These are phyloP conservation scores for Anguilla pacifica DNA, from an alignment of 2,797 vertebrate species.

Conservation along the genomic window DNA sequence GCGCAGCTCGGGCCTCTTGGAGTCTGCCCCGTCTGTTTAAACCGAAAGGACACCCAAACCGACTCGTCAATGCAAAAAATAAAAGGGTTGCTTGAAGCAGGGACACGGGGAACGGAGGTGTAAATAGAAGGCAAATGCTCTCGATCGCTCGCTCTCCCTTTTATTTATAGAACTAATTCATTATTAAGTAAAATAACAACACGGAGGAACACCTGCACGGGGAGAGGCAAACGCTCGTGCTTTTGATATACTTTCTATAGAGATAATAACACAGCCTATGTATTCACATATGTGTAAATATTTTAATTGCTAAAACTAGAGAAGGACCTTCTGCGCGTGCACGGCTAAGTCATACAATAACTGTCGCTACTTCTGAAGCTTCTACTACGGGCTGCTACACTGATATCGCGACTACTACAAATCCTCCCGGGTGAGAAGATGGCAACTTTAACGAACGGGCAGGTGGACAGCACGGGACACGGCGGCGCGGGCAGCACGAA, in stretches of 20 bases:
- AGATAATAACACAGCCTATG: conserved; percentile 62
- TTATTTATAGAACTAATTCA: conserved; percentile 76
- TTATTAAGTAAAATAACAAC: conserved; percentile 74
- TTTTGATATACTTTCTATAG: conserved; percentile 72
- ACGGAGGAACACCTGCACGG: conserved; percentile 71
- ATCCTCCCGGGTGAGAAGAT: conserved; percentile 81
- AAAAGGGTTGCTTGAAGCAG: conserved; percentile 79
- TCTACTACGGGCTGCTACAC: conserved; percentile 52
- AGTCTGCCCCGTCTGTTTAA: conserved; percentile 92
- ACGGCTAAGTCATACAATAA: conserved; percentile 62
- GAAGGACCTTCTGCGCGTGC: conserved; percentile 61
- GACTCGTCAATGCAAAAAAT: conserved; percentile 92
- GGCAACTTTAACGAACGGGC: conserved; percentile 99
- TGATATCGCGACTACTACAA: conserved; percentile 49
- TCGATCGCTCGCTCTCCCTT: conserved; percentile 64
- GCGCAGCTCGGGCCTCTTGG: conserved; percentile 73
- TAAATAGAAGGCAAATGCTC: conserved; percentile 76
- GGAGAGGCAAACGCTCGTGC: conserved; percentile 67
- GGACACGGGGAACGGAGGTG: conserved; percentile 77
- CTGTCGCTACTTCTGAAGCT: conserved; percentile 64
- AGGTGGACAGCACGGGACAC: conserved; percentile 93
- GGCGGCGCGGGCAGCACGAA: conserved; percentile 88
- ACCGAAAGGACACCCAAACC: conserved; percentile 96
- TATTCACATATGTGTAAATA: conserved; percentile 72
- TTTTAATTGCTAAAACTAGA: conserved; percentile 69